Conservation (phyloP, 2,113 vertebrate species). For the Xiphias gladius region DNA sequence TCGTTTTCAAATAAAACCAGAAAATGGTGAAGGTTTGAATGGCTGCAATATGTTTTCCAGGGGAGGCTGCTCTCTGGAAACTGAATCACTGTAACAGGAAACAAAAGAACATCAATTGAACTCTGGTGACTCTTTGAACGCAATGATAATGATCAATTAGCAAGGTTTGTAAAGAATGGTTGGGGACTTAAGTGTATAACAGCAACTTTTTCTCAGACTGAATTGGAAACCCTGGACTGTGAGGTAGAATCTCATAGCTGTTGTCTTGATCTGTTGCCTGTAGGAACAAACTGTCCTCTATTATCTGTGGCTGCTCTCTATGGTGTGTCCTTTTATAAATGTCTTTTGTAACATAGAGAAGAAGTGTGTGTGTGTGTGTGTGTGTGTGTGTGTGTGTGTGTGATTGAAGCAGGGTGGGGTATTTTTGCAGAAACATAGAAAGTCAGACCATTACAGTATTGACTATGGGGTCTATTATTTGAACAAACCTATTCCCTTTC, state of each 20-base stretch:
- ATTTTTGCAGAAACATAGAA: slow-evolving; percentile 22
- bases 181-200: no score
- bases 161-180: neutral
- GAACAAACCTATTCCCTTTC: neutral
- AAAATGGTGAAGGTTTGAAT: neutral
- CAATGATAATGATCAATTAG: neutral
- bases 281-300: slow-evolving; percentile 56
- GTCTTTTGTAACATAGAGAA: slow-evolving; percentile 69
- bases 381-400: slow-evolving; percentile 13
- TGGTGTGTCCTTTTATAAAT: slow-evolving; percentile 71
- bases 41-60: neutral
- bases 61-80: neutral
- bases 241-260: neutral
- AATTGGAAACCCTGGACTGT: neutral
- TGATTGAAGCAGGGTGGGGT: neutral
- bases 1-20: slow-evolving; percentile 27
- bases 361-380: no score
- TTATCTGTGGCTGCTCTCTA: slow-evolving; percentile 51
- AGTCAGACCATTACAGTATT: slow-evolving; percentile 45
- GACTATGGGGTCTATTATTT: neutral
- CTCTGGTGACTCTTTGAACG: no score
- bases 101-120: no score
- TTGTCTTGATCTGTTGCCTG: slow-evolving; percentile 65
- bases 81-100: no score
- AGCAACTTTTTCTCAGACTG: neutral